Evolutionary conservation across 2,113 vertebrate genomes (phyloP), one percentile per base, ranked within the genome.

Genomic region (Urocitellus parryii): DNA sequence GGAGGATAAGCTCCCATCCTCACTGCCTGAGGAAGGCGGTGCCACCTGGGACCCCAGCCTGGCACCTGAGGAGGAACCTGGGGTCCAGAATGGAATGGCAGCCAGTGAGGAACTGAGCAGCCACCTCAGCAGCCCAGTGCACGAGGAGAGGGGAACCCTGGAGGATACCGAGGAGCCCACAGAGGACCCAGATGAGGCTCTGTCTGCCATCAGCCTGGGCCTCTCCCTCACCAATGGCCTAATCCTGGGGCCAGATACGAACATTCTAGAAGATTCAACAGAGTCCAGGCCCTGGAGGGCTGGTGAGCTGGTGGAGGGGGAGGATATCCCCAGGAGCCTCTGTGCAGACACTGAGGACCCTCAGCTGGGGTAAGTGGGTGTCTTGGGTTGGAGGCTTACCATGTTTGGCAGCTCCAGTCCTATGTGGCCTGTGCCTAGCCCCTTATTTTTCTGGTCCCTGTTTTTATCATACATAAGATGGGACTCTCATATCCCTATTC

Each of bases 151-250:
- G 16, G 83, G 25, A 11, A 7, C 29, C 27, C 56, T 76, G 67
- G 88, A 1, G 34, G 81, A 77, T n/a, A 8, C 68, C 0, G 32
- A 86, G 37, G 95, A 89, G 32, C 76, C 84, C 48, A 37, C 17
- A 20, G 87, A 80, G 68, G 86, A 93, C 76, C 83, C 9, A 0
- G 86, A 83, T 16, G 13, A 86, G 79, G 51, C 93, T 67, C 83
- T 94, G 34, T 87, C 68, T 0, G 51, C 80, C 83, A 94, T 97
- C 61, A 90, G 79, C 96, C 94, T 96, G 37, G 48, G 58, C 58
- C 83, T 92, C 5, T 88, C 96, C 34, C 92, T 97, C 61, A 95
- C 93, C 83, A 97, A 97, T 81, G 97, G 97, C 77, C 87, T 97
- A 45, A 27, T 77, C n/a, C 68, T 93, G 76, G 93, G 72, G 22